phyloP scores from a whole-genome alignment of 53 echinoderm and acorn worm species.

The Pentamera pediparva region DNA sequence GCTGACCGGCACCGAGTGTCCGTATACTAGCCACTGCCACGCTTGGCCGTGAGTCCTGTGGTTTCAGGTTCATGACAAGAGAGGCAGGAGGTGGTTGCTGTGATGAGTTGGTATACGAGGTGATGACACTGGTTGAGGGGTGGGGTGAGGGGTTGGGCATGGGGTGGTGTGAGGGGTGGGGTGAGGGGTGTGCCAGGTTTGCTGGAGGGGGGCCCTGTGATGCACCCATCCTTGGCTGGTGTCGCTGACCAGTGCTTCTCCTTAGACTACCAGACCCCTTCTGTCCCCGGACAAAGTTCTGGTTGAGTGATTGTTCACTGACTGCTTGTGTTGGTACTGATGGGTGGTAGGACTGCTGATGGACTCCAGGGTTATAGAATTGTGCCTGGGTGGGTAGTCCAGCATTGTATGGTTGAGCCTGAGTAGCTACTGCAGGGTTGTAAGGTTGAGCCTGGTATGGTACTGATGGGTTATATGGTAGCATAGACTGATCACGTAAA shows the following conservation, averaged over 20 bases:
- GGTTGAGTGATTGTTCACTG: constrained; percentile 10
- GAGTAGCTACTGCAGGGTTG: too few relatives aligned
- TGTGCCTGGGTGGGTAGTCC: too few relatives aligned
- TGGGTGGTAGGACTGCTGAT: too few relatives aligned
- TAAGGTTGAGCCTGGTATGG: too few relatives aligned
- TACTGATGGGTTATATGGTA: neutral
- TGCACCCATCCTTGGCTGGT: constrained; percentile 11
- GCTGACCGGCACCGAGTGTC: constrained; percentile 9
- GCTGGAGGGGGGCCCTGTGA: neutral
- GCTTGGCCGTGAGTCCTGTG: constrained; percentile 9
- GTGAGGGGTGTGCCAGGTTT: too few relatives aligned
- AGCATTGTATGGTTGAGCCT: too few relatives aligned
- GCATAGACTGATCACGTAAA: neutral
- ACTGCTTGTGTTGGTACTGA: constrained; percentile 10
- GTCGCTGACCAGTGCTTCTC: constrained; percentile 15
- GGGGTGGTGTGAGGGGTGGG: too few relatives aligned
- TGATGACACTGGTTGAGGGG: too few relatives aligned
- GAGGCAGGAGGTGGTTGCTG: neutral
- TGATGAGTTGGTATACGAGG: constrained; percentile 23
- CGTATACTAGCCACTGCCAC: constrained; percentile 28
- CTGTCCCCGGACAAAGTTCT: constrained; percentile 15
- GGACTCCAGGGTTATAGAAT: too few relatives aligned
- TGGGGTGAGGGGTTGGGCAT: too few relatives aligned
- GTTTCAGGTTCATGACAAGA: constrained; percentile 16
- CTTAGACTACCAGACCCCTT: constrained; percentile 28